These are phyloP conservation scores for Zele albiditarsus DNA, from an alignment of 2,888 invertebrate genomes.

Conservation along the genomic window DNA sequence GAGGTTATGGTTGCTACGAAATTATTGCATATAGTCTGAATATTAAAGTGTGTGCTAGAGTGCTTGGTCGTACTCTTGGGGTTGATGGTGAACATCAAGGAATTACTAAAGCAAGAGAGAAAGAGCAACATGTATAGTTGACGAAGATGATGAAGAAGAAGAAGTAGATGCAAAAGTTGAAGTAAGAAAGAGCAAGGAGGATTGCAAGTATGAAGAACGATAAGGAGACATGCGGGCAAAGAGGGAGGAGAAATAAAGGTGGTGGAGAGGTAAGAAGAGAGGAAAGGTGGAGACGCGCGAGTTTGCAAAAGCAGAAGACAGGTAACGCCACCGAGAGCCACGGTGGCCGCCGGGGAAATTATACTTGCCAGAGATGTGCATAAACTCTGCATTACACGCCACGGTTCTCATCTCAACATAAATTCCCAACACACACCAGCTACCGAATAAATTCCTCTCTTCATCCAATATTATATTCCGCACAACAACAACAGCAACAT, in stretches of 20 bases:
- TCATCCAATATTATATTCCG: not conserved
- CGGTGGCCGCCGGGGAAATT: slow-evolving; percentile 73
- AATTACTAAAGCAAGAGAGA: slow-evolving; percentile 48
- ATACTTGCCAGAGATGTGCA: slow-evolving; percentile 70
- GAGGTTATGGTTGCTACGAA: slow-evolving; percentile 68
- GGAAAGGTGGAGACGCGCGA: slow-evolving; percentile 54
- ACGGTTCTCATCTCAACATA: slow-evolving; percentile 62
- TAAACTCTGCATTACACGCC: slow-evolving; percentile 70
- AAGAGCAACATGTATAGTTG: not conserved
- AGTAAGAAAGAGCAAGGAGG: slow-evolving; percentile 42
- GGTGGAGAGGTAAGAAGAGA: slow-evolving; percentile 54
- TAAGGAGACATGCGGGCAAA: slow-evolving; percentile 11
- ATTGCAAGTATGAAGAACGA: slow-evolving; percentile 30
- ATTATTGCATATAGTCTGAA: slow-evolving; percentile 73
- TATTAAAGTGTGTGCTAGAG: slow-evolving; percentile 71
- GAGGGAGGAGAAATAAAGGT: slow-evolving; percentile 50
- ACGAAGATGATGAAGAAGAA: slow-evolving; percentile 46
- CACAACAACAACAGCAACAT: not conserved
- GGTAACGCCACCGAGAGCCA: slow-evolving; percentile 70
- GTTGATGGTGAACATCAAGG: slow-evolving; percentile 54
- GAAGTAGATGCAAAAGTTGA: slow-evolving; percentile 44
- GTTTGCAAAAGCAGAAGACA: slow-evolving; percentile 52
- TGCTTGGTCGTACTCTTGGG: slow-evolving; percentile 57
- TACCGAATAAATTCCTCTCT: slow-evolving; percentile 32
- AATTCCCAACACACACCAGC: slow-evolving; percentile 19